phyloP scores from a whole-genome alignment of 2,797 vertebrate species.

The Coluber constrictor region DNA sequence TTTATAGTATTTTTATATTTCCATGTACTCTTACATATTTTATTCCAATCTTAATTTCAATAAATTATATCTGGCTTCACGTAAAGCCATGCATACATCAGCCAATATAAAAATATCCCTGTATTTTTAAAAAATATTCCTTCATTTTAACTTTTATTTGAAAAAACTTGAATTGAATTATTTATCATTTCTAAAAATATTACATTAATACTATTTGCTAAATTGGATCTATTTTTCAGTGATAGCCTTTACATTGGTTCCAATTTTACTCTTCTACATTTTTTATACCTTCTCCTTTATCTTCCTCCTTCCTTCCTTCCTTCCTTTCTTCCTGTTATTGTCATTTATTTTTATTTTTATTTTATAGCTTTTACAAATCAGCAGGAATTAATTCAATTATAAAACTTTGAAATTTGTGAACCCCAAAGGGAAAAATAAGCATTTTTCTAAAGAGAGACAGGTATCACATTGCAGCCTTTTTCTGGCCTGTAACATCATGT shows the following conservation, averaged over 20 bases:
- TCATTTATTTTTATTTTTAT: conserved; percentile 67
- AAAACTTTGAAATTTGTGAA: conserved; percentile 26
- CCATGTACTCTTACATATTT: conserved; percentile 53
- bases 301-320: conserved; percentile 66
- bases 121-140: conserved; percentile 35
- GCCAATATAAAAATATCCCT: conserved; percentile 46
- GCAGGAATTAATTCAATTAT: conserved; percentile 49
- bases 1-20: conserved; percentile 42
- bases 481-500: conserved; percentile 43
- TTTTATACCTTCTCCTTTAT: conserved; percentile 68
- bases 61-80: conserved; percentile 61
- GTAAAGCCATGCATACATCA: conserved; percentile 54
- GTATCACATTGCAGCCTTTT: conserved; percentile 31
- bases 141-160: conserved; percentile 61
- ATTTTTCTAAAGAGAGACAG: conserved; percentile 46
- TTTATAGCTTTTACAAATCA: conserved; percentile 55
- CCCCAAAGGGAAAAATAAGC: conserved; percentile 16
- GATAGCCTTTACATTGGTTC: conserved; percentile 57
- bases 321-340: conserved; percentile 63
- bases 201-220: conserved; percentile 63
- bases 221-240: conserved; percentile 68
- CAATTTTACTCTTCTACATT: conserved; percentile 62
- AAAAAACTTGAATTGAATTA: conserved; percentile 57
- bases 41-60: conserved; percentile 42
- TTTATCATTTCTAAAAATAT: conserved; percentile 46